These are phyloP conservation scores for Cheilosia vernalis DNA, from an alignment of 2,888 invertebrate species.

Conservation along the genomic window DNA sequence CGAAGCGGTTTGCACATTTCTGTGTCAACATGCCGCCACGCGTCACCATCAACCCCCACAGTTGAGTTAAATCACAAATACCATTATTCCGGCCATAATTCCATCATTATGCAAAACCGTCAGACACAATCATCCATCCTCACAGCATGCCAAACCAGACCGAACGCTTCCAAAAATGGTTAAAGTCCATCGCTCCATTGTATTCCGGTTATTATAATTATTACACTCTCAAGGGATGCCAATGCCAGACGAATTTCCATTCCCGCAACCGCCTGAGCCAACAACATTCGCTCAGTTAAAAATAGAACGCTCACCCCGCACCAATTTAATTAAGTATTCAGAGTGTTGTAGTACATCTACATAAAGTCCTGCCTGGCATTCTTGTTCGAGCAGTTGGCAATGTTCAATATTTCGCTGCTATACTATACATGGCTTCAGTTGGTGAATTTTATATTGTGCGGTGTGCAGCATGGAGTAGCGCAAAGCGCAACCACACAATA, in stretches of 20 bases:
- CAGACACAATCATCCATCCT: slow-evolving; percentile 49
- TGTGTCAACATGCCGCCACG: neutral
- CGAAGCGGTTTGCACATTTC: slow-evolving; percentile 5
- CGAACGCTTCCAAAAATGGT: slow-evolving; percentile 33
- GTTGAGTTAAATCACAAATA: slow-evolving; percentile 42
- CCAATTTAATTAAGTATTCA: slow-evolving; percentile 65
- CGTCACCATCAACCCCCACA: neutral
- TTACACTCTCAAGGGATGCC: slow-evolving; percentile 56
- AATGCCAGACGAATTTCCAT: slow-evolving; percentile 29
- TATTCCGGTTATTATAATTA: slow-evolving; percentile 48
- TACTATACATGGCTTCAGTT: neutral
- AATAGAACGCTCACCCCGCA: slow-evolving; percentile 13
- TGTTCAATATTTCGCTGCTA: slow-evolving; percentile 18
- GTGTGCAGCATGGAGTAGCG: slow-evolving; percentile 2
- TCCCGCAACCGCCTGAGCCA: neutral
- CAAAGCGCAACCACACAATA: slow-evolving; percentile 40
- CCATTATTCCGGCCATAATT: slow-evolving; percentile 46
- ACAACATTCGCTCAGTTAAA: slow-evolving; percentile 32
- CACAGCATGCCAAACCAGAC: neutral
- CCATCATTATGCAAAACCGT: slow-evolving; percentile 63
- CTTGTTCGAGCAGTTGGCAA: slow-evolving; percentile 6
- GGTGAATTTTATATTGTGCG: neutral
- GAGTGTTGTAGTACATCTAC: slow-evolving; percentile 1
- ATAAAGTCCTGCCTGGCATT: slow-evolving; percentile 4
- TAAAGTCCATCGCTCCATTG: slow-evolving; percentile 29